These are phyloP conservation scores for Bothrops jararaca DNA, from an alignment of 2,113 vertebrate genomes.

Conservation along the genomic window DNA sequence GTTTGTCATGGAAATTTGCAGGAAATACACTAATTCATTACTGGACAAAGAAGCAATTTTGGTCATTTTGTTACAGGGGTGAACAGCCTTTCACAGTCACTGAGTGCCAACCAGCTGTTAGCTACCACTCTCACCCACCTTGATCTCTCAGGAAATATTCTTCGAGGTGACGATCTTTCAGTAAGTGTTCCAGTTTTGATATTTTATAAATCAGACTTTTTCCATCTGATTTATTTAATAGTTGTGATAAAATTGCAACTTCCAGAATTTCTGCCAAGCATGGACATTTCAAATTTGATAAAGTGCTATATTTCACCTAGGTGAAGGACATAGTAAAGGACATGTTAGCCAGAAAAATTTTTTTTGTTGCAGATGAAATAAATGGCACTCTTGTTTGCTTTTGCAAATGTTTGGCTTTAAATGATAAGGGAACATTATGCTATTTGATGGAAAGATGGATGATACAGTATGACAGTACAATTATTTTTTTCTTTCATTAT, in stretches of 20 bases:
- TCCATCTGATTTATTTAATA: neutral
- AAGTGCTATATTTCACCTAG: slow-evolving; percentile 17
- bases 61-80: slow-evolving; percentile 74
- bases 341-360: neutral
- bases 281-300: neutral
- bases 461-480: neutral
- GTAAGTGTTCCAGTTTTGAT: slow-evolving; percentile 62
- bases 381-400: neutral
- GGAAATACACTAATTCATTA: neutral
- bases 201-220: too few species aligned
- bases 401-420: slow-evolving; percentile 5
- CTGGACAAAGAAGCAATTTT: rapidly evolving
- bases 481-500: neutral
- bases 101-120: slow-evolving; percentile 80
- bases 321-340: neutral
- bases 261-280: neutral
- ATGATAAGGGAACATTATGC: neutral
- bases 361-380: neutral
- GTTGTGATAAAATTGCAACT: neutral
- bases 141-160: slow-evolving; percentile 88
- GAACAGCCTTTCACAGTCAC: slow-evolving; percentile 87
- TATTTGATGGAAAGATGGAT: slow-evolving; percentile 33
- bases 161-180: slow-evolving; percentile 87
- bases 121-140: slow-evolving; percentile 79
- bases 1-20: neutral